Base-by-base conservation (phyloP, 2,888 invertebrate genomes). In the Hirtodrosophila cameraria region DNA sequence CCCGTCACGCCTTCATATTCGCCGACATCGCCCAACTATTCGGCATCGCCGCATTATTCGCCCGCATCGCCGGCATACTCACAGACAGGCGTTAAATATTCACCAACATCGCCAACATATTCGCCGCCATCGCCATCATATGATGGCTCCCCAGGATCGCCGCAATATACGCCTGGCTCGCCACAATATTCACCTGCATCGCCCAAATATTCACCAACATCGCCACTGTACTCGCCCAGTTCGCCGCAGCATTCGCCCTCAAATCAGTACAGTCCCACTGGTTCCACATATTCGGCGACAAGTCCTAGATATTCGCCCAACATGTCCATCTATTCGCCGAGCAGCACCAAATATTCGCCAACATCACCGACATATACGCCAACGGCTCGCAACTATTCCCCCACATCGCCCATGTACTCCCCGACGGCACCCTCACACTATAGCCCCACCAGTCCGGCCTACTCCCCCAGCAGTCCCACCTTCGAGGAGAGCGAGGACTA, bases 141-240 rank as follows among this genome's bases (percentile, higher is more conserved):
- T 94, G 96, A 64, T 94, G 95, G 50, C 0, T 95, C 95, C 77
- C 97, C 97, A 93, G 95, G 49, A 1, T 95, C 95, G 82, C 97
- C 97, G 0, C 94, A 94, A 50, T 97, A 97, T 89, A 95, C 96
- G 0, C 97, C 97, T 0, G 96, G 96, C 0, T 95, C 95, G 66
- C 97, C 97, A 0, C 95, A 94, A 77, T 97, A 97, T 90, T 94
- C 96, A 1, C 97, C 97, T 1, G 94, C 96, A 0, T 95, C 89
- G 13, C 96, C 97, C 52, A 93, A 95, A 81, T 94, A 94, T 79
- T 96, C 96, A 0, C 96, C 96, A 1, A 94, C 95, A 0, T 95
- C 95, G 4, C 96, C 96, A 1, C 93, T 94, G 66, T 96, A 96
- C 85, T 96, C 96, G 0, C 96, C 97, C 0, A 94, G 95, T 0